Conservation (phyloP, 1,140 invertebrate genomes). For the Drosophila nigrodunni region DNA sequence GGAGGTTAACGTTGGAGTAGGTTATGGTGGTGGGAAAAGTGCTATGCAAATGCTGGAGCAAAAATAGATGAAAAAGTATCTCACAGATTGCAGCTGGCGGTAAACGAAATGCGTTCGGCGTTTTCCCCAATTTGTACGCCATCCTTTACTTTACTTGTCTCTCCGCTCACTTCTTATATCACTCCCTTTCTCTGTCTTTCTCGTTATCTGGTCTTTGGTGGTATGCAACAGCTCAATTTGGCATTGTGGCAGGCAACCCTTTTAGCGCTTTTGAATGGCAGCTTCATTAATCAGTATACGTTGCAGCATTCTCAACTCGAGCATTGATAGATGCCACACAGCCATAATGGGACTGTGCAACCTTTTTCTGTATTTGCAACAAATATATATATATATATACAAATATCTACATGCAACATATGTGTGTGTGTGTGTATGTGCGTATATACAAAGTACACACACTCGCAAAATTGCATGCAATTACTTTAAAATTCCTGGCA, state of each 20-base stretch:
- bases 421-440: not conserved
- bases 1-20: no score
- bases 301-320: constrained; percentile 39
- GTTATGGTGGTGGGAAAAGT: constrained; percentile 32
- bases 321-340: constrained; percentile 20
- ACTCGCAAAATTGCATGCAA: constrained; percentile 62
- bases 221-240: constrained; percentile 78
- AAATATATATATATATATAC: not conserved
- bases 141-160: not conserved
- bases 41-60: constrained; percentile 64
- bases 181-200: not conserved
- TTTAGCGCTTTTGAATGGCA: constrained; percentile 71
- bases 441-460: not conserved
- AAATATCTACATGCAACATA: not conserved
- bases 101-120: constrained; percentile 66
- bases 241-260: constrained; percentile 45
- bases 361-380: constrained; percentile 5
- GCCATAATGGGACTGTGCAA: constrained; percentile 8
- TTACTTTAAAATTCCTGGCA: constrained; percentile 64
- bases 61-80: constrained; percentile 68
- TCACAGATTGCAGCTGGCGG: constrained; percentile 43
- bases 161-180: not conserved
- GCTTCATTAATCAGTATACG: constrained; percentile 76
- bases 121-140: constrained; percentile 59
- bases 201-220: constrained; percentile 17